These are phyloP conservation scores for Plodia interpunctella DNA, from an alignment of 1,140 invertebrate species.

Conservation along the genomic window DNA sequence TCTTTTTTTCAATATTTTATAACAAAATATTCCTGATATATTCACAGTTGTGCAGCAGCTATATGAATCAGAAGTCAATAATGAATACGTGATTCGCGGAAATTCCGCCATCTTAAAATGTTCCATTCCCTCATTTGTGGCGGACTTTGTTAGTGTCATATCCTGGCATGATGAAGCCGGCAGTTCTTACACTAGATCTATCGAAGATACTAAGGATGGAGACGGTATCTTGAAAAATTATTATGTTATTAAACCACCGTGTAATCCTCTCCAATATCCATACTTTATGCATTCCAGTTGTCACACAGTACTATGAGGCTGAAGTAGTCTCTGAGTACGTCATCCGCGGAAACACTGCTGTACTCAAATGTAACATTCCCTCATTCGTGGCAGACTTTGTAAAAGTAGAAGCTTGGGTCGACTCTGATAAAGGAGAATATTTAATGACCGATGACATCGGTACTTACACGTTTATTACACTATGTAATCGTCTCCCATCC, in stretches of 20 bases:
- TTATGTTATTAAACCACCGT: background rate
- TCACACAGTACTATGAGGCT: slow-evolving; percentile 93
- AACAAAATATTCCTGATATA: slow-evolving; percentile 19
- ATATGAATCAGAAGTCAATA: slow-evolving; percentile 92
- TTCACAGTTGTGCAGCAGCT: slow-evolving; percentile 88
- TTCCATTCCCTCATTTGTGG: slow-evolving; percentile 93
- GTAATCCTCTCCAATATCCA: background rate
- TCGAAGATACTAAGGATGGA: slow-evolving; percentile 80
- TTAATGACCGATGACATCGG: slow-evolving; percentile 66
- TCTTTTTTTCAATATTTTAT: slow-evolving; percentile 6
- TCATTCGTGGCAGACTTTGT: slow-evolving; percentile 95
- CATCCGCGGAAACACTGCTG: slow-evolving; percentile 93
- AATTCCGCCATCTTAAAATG: slow-evolving; percentile 95
- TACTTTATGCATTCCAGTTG: slow-evolving; percentile 81
- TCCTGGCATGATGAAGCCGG: slow-evolving; percentile 91
- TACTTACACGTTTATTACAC: slow-evolving; percentile 30
- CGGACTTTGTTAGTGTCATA: slow-evolving; percentile 92
- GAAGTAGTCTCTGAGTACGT: slow-evolving; percentile 96
- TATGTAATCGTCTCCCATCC: background rate
- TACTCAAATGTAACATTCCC: slow-evolving; percentile 95
- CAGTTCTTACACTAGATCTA: slow-evolving; percentile 50
- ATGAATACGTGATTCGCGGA: slow-evolving; percentile 93
- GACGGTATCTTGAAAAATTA: slow-evolving; percentile 70
- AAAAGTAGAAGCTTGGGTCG: slow-evolving; percentile 92
- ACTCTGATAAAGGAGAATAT: slow-evolving; percentile 86